Evolutionary conservation across 1,140 invertebrate genomes (phyloP).

Genomic region (Sweltsa coloradensis): DNA sequence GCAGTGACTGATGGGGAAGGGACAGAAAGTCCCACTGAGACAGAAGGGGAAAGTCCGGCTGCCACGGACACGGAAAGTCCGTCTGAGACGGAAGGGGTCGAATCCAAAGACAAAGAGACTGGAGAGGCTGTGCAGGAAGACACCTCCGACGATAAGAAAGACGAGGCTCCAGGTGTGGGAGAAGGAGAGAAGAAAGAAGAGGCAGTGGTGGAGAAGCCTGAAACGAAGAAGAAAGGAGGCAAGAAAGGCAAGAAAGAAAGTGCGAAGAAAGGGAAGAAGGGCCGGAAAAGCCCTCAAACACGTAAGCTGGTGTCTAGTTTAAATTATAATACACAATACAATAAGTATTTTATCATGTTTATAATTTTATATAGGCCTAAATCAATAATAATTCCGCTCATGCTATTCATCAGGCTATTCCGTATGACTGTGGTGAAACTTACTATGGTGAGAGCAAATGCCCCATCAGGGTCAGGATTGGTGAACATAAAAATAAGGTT

Average conservation of each 20-base stretch:
- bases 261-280: slow-evolving; percentile 17
- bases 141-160: not conserved
- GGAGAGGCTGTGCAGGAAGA: not conserved
- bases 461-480: not conserved
- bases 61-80: too few relatives aligned
- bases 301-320: slow-evolving; percentile 9
- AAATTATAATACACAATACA: not conserved
- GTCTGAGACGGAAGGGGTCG: not conserved
- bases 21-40: not conserved
- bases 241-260: slow-evolving; percentile 21
- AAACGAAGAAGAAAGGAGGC: slow-evolving; percentile 18
- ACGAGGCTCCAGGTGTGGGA: not conserved
- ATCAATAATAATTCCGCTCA: too few relatives aligned
- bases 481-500: not conserved
- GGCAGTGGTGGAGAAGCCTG: not conserved
- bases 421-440: not conserved
- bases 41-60: not conserved
- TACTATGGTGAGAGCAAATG: not conserved
- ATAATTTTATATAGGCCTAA: not conserved
- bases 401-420: too few relatives aligned
- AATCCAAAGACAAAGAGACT: not conserved
- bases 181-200: not conserved
- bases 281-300: slow-evolving; percentile 16
- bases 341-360: not conserved
- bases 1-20: not conserved